Base-by-base conservation (phyloP, 2,113 vertebrate genomes). In the Platysteira castanea region DNA sequence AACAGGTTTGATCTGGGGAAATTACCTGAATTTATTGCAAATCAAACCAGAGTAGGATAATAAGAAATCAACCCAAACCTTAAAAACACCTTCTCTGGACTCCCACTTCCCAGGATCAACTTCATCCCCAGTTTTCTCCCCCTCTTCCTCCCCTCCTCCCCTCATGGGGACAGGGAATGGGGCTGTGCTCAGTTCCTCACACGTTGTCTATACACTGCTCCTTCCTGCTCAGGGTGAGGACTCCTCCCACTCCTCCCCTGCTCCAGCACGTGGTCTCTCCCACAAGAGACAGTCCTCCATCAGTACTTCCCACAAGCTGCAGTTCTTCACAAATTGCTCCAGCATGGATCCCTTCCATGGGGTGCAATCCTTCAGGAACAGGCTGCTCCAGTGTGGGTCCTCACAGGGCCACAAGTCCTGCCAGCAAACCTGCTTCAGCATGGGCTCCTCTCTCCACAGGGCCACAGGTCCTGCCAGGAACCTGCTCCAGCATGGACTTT, bases 51-150 rank as follows among this genome's bases (percentile, higher is more conserved):
- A 60, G 9, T 7, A 60, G 30, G 30, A 60, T 31, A 68, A 53
- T 30, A 2, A 82, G 16, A 89, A 89, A 52, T 30, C n/a, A 67
- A 53, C 28, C 11, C n/a, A 65, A 50, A 44, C 13, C 18, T 47
- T 60, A 39, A 67, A 59, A 68, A 26, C 13, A 47, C 3, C 19
- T 26, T 82, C 22, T 7, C 9, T 19, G 0, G 1, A 18, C 1
- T 4, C 16, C 30, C 74, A 15, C 28, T 52, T 67, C 59, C 33
- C 28, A 82, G 28, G 33, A 7, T n/a, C 37, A 82, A n/a, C 60
- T 59, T 46, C 21, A 9, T 2, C 8, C 19, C 17, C 0, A 67
- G 1, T 59, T 52, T 67, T 67, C 37, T 81, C 60, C 46, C 22
- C 22, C 22, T 57, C 21, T 11, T 80, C 42, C 24, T 35, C 10